Conservation (phyloP, 2,888 invertebrate genomes). For the Neoscelio sp. region DNA sequence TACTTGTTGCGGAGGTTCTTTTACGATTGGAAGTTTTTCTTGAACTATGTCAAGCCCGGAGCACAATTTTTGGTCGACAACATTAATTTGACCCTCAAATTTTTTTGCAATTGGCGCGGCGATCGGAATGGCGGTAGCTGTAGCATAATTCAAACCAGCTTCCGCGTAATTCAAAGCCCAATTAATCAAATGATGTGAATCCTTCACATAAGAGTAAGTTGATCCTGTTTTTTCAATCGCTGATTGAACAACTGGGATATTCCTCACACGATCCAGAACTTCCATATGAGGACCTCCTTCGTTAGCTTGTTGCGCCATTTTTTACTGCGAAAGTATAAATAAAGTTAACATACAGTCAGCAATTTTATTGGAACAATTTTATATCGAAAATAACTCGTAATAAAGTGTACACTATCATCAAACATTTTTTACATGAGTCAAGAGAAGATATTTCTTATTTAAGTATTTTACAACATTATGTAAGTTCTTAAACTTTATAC, state of each 20-base stretch:
- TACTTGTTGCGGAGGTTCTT: conserved; percentile 85
- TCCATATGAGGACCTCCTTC: conserved; percentile 76
- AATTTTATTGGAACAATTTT: neutral
- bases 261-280: conserved; percentile 79
- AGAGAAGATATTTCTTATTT: too few relatives aligned
- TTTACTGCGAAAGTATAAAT: neutral
- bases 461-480: too few relatives aligned
- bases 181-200: conserved; percentile 84
- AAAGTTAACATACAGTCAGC: too few relatives aligned
- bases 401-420: too few relatives aligned
- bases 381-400: neutral
- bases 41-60: conserved; percentile 85
- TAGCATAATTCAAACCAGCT: conserved; percentile 84
- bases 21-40: conserved; percentile 85
- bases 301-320: conserved; percentile 31
- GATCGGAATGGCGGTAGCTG: conserved; percentile 84
- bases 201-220: conserved; percentile 82
- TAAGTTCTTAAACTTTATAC: too few relatives aligned
- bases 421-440: too few relatives aligned
- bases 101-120: conserved; percentile 84
- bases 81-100: conserved; percentile 84
- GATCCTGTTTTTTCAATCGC: conserved; percentile 81
- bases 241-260: conserved; percentile 79
- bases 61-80: conserved; percentile 85
- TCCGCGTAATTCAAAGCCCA: conserved; percentile 85